Evolutionary conservation across 2,113 vertebrate species (phyloP), one percentile per base, ranked within the genome.

Genomic region (Guaruba guarouba): DNA sequence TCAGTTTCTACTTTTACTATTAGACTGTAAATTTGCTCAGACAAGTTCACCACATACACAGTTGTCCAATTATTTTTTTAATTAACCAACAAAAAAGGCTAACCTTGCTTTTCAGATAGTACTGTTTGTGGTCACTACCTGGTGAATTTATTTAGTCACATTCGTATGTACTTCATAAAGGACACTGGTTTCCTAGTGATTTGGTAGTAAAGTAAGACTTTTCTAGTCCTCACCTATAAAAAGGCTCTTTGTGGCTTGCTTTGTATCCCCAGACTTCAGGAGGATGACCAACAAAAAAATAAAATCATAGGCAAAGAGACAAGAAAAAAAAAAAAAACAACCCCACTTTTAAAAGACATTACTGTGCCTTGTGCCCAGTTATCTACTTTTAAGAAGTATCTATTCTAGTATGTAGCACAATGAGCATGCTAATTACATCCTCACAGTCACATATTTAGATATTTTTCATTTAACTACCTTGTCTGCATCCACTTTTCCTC

Each of bases 401-500:
- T 23, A 75, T 22, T 27, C n/a, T 49, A 78, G 78, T 3, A 48
- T 4, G 9, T 4, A 89, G 51, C 29, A 44, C 23, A 44, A 71
- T 0, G 2, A 5, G n/a, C 13, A 11, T 8, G 29, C 66, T 18
- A 82, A 69, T 29, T n/a, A 46, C 9, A 62, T 10, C 13, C 27
- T n/a, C 44, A 35, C 9, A 15, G 44, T 31, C 27, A 19, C 9
- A 17, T 23, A 35, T 0, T 11, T 23, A 79, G 24, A 11, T 62
- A 10, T 23, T 43, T 81, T 54, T 55, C 44, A 28, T 35, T 71
- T 23, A 57, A 37, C 97, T 99, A 99, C 99, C 99, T 99, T 99
- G 82, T 99, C 99, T n/a, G 98, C 97, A 68, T 99, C 99, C 91
- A 99, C 98, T 95, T 99, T 99, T 94, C 99, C 99, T 96, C 94